Base-by-base conservation (phyloP, 2,888 invertebrate genomes). In the Dermolepida albohirtum region DNA sequence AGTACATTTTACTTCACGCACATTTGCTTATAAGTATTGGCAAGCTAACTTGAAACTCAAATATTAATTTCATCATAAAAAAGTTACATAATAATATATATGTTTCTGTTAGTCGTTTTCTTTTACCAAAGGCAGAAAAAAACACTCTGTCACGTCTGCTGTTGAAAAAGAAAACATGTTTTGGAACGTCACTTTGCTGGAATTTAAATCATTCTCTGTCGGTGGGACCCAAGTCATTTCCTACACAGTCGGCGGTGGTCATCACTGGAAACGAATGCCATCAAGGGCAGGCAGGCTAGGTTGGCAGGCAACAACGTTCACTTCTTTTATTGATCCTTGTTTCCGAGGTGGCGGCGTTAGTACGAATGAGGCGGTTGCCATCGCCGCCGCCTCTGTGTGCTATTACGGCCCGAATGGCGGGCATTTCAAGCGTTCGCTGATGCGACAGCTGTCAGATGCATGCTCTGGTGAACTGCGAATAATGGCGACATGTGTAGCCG, bases 381-480 rank as follows among this genome's bases (percentile, higher is more conserved):
- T 72, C 75, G 77, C 75, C 76, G 73, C 72, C 73, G 72, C 70
- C 71, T 73, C 70, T 72, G 74, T 75, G 73, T 71, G 77, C 34
- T 34, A 34, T 34, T 34, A 34, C 34, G 34, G 10, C 34, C 34
- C 34, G 34, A 34, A 34, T 34, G 76, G 77, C 71, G 75, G 78
- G 79, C 79, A 78, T 79, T 82, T 80, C 78, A 78, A 78, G 74
- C 78, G 78, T 78, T 80, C 79, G 78, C 78, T 78, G 80, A 82
- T 80, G 81, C 80, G 83, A 82, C 83, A 83, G 83, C 82, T 83
- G 83, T 83, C 83, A 83, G 79, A 76, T 80, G 79, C 82, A 81
- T 75, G 78, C 78, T 78, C 76, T 76, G 78, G 76, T 76, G 79
- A 77, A 79, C 80, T 81, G 82, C 81, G 79, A 83, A 83, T 83